Evolutionary conservation across 2,113 vertebrate species (phyloP).

Genomic region (Cyprinodon tularosa): DNA sequence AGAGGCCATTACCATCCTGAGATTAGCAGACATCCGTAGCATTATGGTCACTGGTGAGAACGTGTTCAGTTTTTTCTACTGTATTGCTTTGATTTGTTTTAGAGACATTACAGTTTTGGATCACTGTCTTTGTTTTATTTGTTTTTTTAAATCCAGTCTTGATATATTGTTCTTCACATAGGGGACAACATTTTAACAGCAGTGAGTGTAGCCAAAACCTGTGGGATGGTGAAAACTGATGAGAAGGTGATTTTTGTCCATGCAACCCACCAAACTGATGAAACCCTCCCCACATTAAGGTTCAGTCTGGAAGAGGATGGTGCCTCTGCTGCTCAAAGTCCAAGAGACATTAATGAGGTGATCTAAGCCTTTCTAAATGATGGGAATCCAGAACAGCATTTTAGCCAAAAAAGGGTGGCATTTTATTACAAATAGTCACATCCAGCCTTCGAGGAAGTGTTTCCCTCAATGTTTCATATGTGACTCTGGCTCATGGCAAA

Average conservation of each 20-base stretch:
- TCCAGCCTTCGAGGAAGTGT: too few relatives aligned
- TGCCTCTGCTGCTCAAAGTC: slow-evolving; percentile 29
- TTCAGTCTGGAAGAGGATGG: slow-evolving; percentile 76
- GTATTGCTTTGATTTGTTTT: too few relatives aligned
- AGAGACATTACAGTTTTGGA: too few relatives aligned
- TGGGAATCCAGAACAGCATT: too few relatives aligned
- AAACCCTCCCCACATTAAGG: slow-evolving; percentile 76
- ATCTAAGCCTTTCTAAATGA: too few relatives aligned
- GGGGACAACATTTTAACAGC: slow-evolving; percentile 98
- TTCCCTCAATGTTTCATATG: too few relatives aligned
- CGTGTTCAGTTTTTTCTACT: not conserved
- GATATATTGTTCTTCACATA: slow-evolving; percentile 43
- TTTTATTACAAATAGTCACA: too few relatives aligned
- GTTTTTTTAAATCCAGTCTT: not conserved
- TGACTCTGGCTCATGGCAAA: too few relatives aligned
- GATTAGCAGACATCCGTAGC: slow-evolving; percentile 82
- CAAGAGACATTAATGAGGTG: slow-evolving; percentile 71
- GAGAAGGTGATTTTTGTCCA: slow-evolving; percentile 86
- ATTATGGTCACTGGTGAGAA: slow-evolving; percentile 92
- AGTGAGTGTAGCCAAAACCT: slow-evolving; percentile 87
- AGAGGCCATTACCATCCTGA: slow-evolving; percentile 79
- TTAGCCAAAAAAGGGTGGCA: too few relatives aligned
- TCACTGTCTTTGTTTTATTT: not conserved
- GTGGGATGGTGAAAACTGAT: slow-evolving; percentile 84
- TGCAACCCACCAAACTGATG: slow-evolving; percentile 71